These are phyloP conservation scores for Caloenas nicobarica DNA, from an alignment of 2,113 vertebrate species.

Conservation along the genomic window DNA sequence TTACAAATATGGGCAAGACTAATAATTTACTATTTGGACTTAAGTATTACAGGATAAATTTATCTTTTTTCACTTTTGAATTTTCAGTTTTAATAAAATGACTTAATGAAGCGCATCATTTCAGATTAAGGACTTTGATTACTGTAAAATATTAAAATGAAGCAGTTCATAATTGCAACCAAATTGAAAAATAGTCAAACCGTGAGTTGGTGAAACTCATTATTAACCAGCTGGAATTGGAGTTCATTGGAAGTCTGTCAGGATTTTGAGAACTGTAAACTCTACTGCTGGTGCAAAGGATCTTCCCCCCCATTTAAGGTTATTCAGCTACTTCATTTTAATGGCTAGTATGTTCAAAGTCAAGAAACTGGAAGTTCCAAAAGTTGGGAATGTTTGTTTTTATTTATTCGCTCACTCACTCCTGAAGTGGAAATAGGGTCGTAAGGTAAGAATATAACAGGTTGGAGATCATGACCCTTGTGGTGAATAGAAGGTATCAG, in stretches of 20 bases:
- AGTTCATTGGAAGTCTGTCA: neutral
- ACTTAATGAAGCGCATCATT: neutral
- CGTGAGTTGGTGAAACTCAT: neutral
- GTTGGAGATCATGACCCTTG: neutral
- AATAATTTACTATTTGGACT: neutral
- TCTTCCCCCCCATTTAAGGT: neutral
- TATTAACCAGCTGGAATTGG: neutral
- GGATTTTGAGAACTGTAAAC: neutral
- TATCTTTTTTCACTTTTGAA: neutral
- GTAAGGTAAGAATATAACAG: neutral
- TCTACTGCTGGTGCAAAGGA: neutral
- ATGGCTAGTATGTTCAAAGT: neutral
- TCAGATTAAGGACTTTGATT: neutral
- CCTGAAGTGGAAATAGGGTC: neutral
- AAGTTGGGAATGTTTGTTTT: neutral
- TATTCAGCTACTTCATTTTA: neutral
- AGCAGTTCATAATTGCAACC: neutral
- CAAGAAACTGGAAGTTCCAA: neutral
- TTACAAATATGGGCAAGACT: neutral
- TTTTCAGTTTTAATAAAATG: neutral
- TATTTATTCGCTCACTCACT: neutral
- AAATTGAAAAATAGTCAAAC: neutral
- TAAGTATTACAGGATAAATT: neutral
- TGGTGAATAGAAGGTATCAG: neutral
- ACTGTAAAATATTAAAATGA: neutral